Base-by-base conservation (phyloP, 2,888 invertebrate species). In the Volucella inflata region DNA sequence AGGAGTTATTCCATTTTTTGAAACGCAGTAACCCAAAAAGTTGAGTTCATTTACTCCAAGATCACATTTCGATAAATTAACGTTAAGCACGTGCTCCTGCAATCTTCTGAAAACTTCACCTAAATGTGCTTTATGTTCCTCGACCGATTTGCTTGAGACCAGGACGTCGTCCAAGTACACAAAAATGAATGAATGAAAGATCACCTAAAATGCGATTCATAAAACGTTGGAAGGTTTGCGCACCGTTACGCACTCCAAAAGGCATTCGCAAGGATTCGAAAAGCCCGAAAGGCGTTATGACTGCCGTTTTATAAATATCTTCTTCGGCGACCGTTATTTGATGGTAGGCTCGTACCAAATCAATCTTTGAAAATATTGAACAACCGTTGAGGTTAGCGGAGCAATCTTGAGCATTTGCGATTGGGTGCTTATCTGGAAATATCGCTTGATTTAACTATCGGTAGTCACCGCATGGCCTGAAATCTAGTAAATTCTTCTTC, bases 281-380 rank as follows among this genome's bases (percentile, higher is more conserved):
- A 1, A 90, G 72, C 1, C 90, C 90, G 76, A 91, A 90, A 0
- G 90, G 90, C 3, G 90, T 91, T 4, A 79, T 89, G 2, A 91
- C 89, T 0, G 89, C 90, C 1, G 90, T 90, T 80, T 92, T 91
- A 0, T 55, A 87, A 12, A 91, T 88, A 76, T 91, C 89, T 17
- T 88, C 89, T 8, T 87, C 65, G 1, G 78, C 84, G 1, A 91
- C 88, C 0, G 90, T 90, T 3, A 92, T 90, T 48, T 91, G 89
- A 60, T 90, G 88, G 74, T 89, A 92, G 0, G 90, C n/a, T n/a
- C n/a, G n/a, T n/a, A 75, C 62, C 11, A 90, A 70, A 75, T 89
- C 89, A 8, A 89, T 62, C 16, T 72, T 88, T 4, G 87, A 87
- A 70, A 88, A 89, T 14, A 88, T 62, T 9, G 8, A 42, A 10